Evolutionary conservation across 2,888 invertebrate genomes (phyloP).

Genomic region (Eugnorisma glareosa): DNA sequence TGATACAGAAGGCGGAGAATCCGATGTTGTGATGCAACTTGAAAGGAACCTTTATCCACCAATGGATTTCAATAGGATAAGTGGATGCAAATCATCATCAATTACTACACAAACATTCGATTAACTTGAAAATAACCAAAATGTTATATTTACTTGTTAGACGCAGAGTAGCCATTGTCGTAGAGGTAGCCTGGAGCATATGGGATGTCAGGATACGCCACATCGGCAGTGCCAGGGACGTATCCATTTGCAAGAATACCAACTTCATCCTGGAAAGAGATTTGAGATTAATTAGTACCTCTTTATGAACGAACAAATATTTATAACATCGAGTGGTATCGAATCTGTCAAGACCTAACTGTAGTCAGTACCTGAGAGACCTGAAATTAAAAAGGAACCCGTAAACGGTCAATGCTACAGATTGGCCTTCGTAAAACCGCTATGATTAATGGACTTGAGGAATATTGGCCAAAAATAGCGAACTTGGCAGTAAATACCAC

Average conservation of each 20-base stretch:
- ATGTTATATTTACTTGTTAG: slow-evolving; percentile 75
- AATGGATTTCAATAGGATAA: background rate
- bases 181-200: slow-evolving; percentile 87
- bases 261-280: slow-evolving; percentile 75
- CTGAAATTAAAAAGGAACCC: background rate
- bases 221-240: slow-evolving; percentile 76
- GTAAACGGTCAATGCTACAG: background rate
- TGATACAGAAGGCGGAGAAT: background rate
- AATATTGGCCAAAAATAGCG: background rate
- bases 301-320: background rate
- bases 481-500: background rate
- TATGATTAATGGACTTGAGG: background rate
- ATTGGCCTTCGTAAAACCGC: background rate
- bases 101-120: background rate
- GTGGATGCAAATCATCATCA: background rate
- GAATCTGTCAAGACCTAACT: background rate
- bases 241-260: slow-evolving; percentile 78
- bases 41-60: background rate
- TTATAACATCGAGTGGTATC: background rate
- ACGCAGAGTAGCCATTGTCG: slow-evolving; percentile 75
- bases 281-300: background rate
- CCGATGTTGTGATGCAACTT: background rate
- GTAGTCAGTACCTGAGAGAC: background rate
- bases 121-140: background rate
- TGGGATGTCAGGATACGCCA: slow-evolving; percentile 84